Base-by-base conservation (phyloP, 2,888 invertebrate genomes). In the Laothoe populi region DNA sequence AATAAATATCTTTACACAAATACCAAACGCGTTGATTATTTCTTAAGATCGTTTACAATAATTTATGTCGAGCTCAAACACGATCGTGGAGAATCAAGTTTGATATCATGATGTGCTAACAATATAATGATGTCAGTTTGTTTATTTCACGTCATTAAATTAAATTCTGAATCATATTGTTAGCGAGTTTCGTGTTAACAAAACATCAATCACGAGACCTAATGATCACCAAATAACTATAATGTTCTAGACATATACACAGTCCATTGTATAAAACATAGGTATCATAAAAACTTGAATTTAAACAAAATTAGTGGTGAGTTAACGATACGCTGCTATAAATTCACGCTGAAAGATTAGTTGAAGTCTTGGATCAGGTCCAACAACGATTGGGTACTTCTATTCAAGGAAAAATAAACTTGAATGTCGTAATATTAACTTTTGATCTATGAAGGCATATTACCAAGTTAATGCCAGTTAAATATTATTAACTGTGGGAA, bases 21-120 rank as follows among this genome's bases (percentile, higher is more conserved):
- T 53, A 53, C 53, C 31, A 53, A 53, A 19, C 19, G 53, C 19
- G 53, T 53, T 53, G 16, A 4, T 53, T 19, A 53, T 53, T 53
- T 19, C 53, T 11, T 53, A 31, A 53, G 35, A 53, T 35, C 53
- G 35, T 53, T 53, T 53, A 53, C 31, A 31, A 19, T 35, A 2
- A 53, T 35, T 53, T 53, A 53, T 53, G 35, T 35, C 31, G 19
- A 11, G 4, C 11, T 35, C 11, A 53, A 35, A 53, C 49, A 53
- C 53, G 53, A 49, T 19, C 53, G 31, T 53, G 53, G 53, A 35
- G 35, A 35, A 53, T 53, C 53, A 53, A 53, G 35, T 44, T 1
- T 7, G 44, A 44, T 44, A 19, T 44, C 44, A 44, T 19, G 7
- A 19, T 2, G 44, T 19, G 8, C 4, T 16, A 44, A 19, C 16